Percentiles rank a stretch among this genome's conserved stretches.
Evolutionary conservation across 2,888 invertebrate species (phyloP).

Genomic region (Rosalia funebris): DNA sequence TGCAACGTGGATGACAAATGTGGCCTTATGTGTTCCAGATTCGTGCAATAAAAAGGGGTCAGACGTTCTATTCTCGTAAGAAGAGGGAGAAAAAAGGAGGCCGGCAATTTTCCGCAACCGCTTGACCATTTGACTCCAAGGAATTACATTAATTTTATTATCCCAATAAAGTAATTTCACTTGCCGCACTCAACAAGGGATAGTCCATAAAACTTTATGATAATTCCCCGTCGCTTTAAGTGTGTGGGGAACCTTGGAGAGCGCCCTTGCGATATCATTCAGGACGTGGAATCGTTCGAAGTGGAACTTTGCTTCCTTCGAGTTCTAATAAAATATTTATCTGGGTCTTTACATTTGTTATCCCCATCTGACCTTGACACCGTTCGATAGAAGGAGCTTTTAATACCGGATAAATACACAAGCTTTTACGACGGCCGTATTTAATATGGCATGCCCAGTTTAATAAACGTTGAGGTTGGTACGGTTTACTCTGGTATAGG

Average conservation of each 20-base stretch:
- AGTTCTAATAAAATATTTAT: conserved; percentile 25
- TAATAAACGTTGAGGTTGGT: neutral
- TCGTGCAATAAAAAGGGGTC: too few species aligned
- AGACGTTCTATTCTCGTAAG: too few species aligned
- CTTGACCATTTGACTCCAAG: too few species aligned
- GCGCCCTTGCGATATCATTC: conserved; percentile 4
- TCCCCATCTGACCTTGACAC: conserved; percentile 12
- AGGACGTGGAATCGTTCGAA: conserved; percentile 10
- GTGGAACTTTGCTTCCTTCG: conserved; percentile 16
- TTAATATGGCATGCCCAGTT: neutral
- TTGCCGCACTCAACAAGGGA: conserved; percentile 5
- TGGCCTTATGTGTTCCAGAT: too few species aligned
- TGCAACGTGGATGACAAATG: too few species aligned
- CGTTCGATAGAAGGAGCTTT: conserved; percentile 3
- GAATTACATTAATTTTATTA: neutral
- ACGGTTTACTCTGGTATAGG: neutral
- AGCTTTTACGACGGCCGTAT: neutral
- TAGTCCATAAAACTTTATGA: conserved; percentile 13
- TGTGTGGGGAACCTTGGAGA: neutral
- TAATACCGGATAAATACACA: neutral
- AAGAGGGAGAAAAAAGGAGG: too few species aligned
- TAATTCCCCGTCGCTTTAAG: conserved; percentile 5
- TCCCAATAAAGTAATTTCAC: conserved; percentile 11
- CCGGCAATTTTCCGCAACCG: too few species aligned
- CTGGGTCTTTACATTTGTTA: conserved; percentile 12